Evolutionary conservation across 2,888 invertebrate species (phyloP).

Genomic region (Xestia c-nigrum): DNA sequence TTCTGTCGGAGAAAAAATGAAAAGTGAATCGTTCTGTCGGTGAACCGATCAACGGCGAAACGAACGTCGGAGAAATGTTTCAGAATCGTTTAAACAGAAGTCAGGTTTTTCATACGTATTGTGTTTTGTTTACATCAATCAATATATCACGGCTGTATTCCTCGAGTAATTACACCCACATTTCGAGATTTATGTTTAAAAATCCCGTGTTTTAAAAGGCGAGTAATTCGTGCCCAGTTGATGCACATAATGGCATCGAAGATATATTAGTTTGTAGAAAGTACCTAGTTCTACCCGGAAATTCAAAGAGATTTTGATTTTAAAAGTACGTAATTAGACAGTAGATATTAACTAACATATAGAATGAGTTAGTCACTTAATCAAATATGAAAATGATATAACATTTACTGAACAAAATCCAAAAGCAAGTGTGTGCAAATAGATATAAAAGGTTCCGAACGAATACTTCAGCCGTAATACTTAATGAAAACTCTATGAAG

Average conservation of each 20-base stretch:
- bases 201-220: neutral
- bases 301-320: neutral
- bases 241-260: too few species aligned
- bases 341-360: neutral
- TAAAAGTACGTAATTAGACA: neutral
- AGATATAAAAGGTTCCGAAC: slow-evolving; percentile 21
- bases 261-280: too few species aligned
- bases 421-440: slow-evolving; percentile 38
- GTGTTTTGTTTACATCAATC: neutral
- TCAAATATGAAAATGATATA: slow-evolving; percentile 23
- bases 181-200: neutral
- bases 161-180: neutral
- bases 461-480: slow-evolving; percentile 40
- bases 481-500: slow-evolving; percentile 32
- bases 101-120: neutral
- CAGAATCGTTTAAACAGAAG: too few species aligned
- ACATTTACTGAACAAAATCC: slow-evolving; percentile 29
- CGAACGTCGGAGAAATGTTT: too few species aligned
- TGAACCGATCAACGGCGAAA: too few species aligned
- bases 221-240: too few species aligned
- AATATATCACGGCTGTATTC: neutral
- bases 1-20: too few species aligned
- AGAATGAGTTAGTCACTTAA: neutral
- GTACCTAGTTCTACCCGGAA: neutral
- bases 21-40: too few species aligned